phyloP scores from a whole-genome alignment of 2,113 vertebrate species.

The Centropus bengalensis region DNA sequence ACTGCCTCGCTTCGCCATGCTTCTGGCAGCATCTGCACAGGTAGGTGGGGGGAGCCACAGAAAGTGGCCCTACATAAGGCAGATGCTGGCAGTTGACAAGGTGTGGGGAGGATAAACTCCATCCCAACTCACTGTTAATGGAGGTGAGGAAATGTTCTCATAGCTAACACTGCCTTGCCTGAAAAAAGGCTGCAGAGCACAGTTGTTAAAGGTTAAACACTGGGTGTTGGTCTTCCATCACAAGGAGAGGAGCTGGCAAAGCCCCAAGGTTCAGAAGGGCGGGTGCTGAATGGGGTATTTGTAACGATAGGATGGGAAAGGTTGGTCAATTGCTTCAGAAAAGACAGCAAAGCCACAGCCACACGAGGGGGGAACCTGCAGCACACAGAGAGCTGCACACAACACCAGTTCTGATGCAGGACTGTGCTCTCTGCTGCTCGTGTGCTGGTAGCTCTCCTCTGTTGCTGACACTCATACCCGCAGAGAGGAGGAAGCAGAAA shows the following conservation, averaged over 20 bases:
- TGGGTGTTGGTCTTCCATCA: neutral
- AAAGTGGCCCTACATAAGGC: neutral
- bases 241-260: neutral
- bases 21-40: neutral
- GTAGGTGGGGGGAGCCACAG: neutral
- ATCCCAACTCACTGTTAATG: neutral
- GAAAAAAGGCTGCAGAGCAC: neutral
- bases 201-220: neutral
- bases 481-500: neutral
- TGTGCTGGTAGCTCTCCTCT: no score
- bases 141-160: neutral
- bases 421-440: neutral
- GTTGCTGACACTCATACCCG: fast-evolving
- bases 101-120: neutral
- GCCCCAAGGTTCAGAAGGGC: neutral
- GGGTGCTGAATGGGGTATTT: neutral
- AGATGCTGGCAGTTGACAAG: neutral
- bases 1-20: neutral
- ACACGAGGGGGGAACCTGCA: fast-evolving
- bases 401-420: neutral
- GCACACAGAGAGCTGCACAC: fast-evolving
- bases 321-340: neutral
- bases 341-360: neutral
- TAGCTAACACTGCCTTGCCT: neutral
- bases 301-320: neutral